phyloP scores from a whole-genome alignment of 2,888 invertebrate genomes.

The Cremastobaeus sp. region DNA sequence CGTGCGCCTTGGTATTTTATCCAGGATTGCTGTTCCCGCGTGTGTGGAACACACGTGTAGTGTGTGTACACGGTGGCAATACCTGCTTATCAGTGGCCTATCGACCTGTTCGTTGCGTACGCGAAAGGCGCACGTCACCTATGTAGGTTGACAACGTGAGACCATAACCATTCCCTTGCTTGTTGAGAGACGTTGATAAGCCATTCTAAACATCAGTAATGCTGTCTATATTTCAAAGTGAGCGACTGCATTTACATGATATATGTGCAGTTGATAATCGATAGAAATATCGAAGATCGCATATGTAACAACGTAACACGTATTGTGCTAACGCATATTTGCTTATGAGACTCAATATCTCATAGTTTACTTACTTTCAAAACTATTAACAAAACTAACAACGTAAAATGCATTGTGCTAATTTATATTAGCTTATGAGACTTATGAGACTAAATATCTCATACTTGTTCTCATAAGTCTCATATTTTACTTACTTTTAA shows the following conservation, averaged over 20 bases:
- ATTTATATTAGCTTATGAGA: too few relatives aligned
- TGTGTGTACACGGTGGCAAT: conserved; percentile 50
- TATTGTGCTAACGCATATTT: too few relatives aligned
- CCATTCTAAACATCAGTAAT: conserved; percentile 27
- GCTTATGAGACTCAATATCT: too few relatives aligned
- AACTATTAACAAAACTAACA: too few relatives aligned
- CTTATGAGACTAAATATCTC: too few relatives aligned
- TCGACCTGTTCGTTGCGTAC: conserved; percentile 54
- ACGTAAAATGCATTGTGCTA: too few relatives aligned
- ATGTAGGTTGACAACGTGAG: conserved; percentile 55
- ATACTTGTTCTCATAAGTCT: too few relatives aligned
- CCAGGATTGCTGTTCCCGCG: conserved; percentile 21
- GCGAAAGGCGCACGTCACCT: conserved; percentile 44
- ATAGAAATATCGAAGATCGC: conserved; percentile 1
- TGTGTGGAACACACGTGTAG: conserved; percentile 45
- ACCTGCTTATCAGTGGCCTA: conserved; percentile 61
- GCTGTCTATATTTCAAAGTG: conserved; percentile 14
- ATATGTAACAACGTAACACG: too few relatives aligned
- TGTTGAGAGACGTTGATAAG: conserved; percentile 63
- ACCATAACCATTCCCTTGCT: too few relatives aligned
- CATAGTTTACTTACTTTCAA: too few relatives aligned
- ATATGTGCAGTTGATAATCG: conserved; percentile 5
- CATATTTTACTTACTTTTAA: too few relatives aligned
- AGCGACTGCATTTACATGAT: conserved; percentile 12
- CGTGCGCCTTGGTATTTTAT: conserved; percentile 56